Evolutionary conservation across 2,113 vertebrate species (phyloP).

Genomic region (Phaethon lepturus): DNA sequence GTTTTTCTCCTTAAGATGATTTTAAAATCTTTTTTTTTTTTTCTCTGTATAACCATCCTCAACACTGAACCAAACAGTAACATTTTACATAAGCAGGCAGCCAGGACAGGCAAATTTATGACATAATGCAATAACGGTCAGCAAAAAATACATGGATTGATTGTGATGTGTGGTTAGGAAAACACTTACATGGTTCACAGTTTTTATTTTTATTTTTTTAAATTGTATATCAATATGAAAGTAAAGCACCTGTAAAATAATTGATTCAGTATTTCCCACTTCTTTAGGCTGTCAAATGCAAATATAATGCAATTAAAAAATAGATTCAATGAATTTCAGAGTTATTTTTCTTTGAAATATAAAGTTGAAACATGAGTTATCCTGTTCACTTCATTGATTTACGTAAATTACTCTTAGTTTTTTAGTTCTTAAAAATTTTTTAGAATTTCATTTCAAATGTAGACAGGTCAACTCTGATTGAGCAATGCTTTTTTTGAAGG

Average conservation of each 20-base stretch:
- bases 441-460: neutral
- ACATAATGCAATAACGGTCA: neutral
- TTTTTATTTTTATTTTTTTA: neutral
- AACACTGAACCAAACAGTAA: neutral
- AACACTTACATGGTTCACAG: neutral
- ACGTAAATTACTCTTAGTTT: neutral
- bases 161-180: neutral
- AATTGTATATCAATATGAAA: neutral
- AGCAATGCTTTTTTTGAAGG: neutral
- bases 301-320: neutral
- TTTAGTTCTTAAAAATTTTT: neutral
- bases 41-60: neutral
- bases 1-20: neutral
- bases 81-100: neutral
- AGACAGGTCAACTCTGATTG: neutral
- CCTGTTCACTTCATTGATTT: neutral
- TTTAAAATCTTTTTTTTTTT: neutral
- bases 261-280: neutral
- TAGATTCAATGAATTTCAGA: neutral
- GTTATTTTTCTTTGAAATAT: neutral
- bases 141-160: neutral
- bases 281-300: neutral
- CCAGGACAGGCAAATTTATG: neutral
- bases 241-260: neutral
- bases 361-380: neutral